Base-by-base conservation (phyloP, 2,113 vertebrate species). In the Rousettus leschenaultii region DNA sequence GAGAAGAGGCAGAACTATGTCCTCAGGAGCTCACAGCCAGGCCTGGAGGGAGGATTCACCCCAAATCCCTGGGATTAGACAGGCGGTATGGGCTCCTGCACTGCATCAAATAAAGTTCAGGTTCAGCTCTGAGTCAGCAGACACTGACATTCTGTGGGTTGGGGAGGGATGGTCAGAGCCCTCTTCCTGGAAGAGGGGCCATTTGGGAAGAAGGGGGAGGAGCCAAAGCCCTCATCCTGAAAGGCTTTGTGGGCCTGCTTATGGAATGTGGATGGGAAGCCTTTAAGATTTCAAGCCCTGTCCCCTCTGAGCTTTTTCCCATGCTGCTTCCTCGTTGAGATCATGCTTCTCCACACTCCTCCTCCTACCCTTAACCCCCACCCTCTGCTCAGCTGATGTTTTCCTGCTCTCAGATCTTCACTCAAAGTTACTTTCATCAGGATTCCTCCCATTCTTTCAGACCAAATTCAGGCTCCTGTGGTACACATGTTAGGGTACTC, bases 71-170 rank as follows among this genome's bases (percentile, higher is more conserved):
- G 16, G 80, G 57, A 63, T 73, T 66, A 28, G n/a, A 65, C 0
- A 5, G 51, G 40, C 12, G 2, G 51, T n/a, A 59, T 45, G 45
- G 33, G 43, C 19, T 84, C 30, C 59, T 53, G 59, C 21, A 0
- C 13, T 11, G 28, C 45, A 4, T 66, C 30, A 28, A 16, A 30
- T 55, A 14, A 82, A 86, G 59, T 59, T 43, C 53, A 6, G 35
- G 38, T 35, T 95, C 51, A 26, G 15, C 53, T 89, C 30, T 71
- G 91, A 95, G 93, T 94, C 91, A 40, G 82, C 38, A 63, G 24
- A 65, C 11, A 1, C 53, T 65, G 51, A 38, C 6, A 22, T 13
- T 63, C 78, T 51, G 63, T n/a, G 15, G 26, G 5, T 4, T 33
- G 24, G 15, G 26, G 26, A 40, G 15, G n/a, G 61, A n/a, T 33